Conservation (phyloP, 2,888 invertebrate genomes). For the Crossocerus cetratus region DNA sequence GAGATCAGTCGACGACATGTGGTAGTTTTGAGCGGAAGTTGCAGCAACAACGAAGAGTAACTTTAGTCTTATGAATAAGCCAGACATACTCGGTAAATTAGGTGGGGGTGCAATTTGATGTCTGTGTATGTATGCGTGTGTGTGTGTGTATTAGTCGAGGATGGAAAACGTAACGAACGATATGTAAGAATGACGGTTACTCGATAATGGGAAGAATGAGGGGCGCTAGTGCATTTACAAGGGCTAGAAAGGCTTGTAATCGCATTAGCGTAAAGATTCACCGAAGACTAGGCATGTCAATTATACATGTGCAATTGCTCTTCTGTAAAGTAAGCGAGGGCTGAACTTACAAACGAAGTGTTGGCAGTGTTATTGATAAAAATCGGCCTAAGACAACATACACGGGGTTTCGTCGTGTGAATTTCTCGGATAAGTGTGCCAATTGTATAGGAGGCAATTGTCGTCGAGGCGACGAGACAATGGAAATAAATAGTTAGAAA, state of each 20-base stretch:
- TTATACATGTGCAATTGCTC: constrained; percentile 22
- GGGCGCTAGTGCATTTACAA: background rate
- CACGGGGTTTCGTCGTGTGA: background rate
- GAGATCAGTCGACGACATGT: constrained; percentile 46
- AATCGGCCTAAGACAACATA: constrained; percentile 27
- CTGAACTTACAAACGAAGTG: constrained; percentile 32
- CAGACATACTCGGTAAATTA: background rate
- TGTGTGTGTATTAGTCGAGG: too few relatives aligned
- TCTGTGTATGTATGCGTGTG: too few relatives aligned
- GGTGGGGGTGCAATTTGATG: too few relatives aligned
- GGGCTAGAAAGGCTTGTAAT: background rate
- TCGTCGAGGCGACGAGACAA: too few relatives aligned
- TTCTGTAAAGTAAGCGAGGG: constrained; percentile 23
- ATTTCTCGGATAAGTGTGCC: too few relatives aligned
- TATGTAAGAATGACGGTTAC: background rate
- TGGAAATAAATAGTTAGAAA: too few relatives aligned
- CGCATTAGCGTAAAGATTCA: background rate
- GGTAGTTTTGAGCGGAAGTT: constrained; percentile 46
- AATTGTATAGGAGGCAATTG: too few relatives aligned
- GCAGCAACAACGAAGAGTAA: constrained; percentile 33
- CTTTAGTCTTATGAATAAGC: constrained; percentile 42
- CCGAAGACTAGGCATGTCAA: constrained; percentile 42
- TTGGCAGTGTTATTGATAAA: constrained; percentile 42
- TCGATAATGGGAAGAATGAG: background rate
- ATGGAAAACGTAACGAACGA: background rate